A percentile compares a stretch with the other conserved stretches of the same genome.
Conservation (phyloP, 2,888 invertebrate species). For the Cataglyphis livida region DNA sequence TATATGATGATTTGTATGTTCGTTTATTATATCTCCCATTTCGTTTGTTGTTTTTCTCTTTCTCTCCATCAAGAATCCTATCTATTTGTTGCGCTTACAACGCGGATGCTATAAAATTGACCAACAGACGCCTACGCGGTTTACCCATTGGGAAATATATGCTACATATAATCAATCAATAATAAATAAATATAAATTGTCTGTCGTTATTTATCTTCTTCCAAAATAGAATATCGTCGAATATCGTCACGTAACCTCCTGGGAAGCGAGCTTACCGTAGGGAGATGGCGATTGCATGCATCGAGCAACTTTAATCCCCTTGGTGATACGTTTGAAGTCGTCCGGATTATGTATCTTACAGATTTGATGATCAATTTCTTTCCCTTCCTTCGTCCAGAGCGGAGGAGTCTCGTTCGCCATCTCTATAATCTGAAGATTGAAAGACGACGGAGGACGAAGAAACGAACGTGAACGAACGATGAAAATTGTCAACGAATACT, state of each 20-base stretch:
- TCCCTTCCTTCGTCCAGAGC: not conserved
- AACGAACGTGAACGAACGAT: not conserved
- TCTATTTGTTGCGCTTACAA: not conserved
- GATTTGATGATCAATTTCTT: conserved; percentile 80
- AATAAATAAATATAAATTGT: not conserved
- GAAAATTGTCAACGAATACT: no score
- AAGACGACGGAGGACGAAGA: no score
- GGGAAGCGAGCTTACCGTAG: conserved; percentile 86
- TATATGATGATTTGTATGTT: not conserved
- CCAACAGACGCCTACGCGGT: not conserved
- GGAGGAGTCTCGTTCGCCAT: not conserved
- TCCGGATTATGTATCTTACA: conserved; percentile 87
- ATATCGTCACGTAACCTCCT: not conserved
- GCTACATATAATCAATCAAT: not conserved
- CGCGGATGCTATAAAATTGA: not conserved
- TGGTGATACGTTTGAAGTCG: conserved; percentile 86
- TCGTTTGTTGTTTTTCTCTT: not conserved
- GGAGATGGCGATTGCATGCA: conserved; percentile 88
- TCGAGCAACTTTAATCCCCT: conserved; percentile 87
- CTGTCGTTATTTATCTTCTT: no score
- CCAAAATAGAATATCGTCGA: not conserved
- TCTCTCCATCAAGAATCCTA: not conserved
- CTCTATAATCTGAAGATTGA: not conserved
- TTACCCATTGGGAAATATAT: not conserved
- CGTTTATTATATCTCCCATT: not conserved